Evolutionary conservation across 2,113 vertebrate species (phyloP).

Genomic region (Aptenodytes patagonicus): DNA sequence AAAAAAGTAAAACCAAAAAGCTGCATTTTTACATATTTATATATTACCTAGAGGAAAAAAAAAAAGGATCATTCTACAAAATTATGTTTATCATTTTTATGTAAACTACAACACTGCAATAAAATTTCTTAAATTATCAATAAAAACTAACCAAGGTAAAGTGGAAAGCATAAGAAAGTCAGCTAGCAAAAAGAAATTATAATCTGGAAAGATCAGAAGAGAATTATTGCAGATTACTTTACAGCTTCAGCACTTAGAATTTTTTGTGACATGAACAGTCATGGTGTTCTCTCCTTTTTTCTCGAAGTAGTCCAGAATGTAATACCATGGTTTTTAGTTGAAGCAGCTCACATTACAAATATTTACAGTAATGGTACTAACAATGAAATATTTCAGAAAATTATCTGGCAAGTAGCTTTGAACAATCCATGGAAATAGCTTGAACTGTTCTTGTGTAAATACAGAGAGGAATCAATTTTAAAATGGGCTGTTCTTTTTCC

Average conservation of each 20-base stretch:
- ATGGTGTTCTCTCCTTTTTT: neutral
- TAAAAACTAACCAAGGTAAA: neutral
- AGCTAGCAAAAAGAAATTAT: neutral
- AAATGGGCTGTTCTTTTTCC: neutral
- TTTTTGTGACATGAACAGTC: neutral
- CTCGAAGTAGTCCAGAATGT: neutral
- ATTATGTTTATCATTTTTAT: neutral
- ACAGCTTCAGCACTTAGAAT: neutral
- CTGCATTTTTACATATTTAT: neutral
- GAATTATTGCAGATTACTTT: neutral
- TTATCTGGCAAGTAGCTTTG: neutral
- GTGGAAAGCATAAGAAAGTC: neutral
- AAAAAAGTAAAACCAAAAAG: neutral
- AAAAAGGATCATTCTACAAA: neutral
- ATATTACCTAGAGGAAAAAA: neutral
- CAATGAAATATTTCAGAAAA: neutral
- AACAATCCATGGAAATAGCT: neutral
- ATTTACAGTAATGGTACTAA: neutral
- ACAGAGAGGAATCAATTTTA: neutral
- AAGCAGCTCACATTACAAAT: neutral
- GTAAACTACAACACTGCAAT: neutral
- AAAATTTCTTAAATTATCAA: neutral
- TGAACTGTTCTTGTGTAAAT: neutral
- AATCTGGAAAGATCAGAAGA: neutral
- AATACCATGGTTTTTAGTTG: neutral